Conservation (phyloP, 1,140 invertebrate species). For the Rhyacophila brunnea region DNA sequence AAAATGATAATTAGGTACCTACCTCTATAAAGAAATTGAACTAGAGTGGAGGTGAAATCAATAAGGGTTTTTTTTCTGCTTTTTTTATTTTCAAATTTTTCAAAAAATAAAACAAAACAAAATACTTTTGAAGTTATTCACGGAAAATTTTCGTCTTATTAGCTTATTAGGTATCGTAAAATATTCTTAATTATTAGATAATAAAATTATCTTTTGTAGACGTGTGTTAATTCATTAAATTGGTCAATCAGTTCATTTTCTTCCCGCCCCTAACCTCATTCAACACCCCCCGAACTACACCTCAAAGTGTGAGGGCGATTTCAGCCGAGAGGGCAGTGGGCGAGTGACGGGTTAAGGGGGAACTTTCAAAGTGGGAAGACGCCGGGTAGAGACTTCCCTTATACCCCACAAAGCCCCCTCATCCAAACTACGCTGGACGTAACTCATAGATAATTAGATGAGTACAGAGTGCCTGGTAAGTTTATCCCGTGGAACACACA, state of each 20-base stretch:
- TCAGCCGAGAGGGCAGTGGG: not conserved
- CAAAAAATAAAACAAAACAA: too few species aligned
- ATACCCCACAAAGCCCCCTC: not conserved
- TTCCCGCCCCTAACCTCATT: not conserved
- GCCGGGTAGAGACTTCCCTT: not conserved
- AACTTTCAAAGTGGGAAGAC: not conserved
- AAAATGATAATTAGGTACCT: too few species aligned
- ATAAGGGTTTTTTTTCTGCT: too few species aligned
- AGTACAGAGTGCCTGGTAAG: conserved; percentile 37
- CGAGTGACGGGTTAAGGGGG: not conserved
- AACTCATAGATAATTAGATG: conserved; percentile 37
- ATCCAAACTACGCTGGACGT: conserved; percentile 30
- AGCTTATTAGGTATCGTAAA: too few species aligned
- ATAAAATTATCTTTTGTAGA: too few species aligned
- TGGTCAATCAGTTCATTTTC: not conserved
- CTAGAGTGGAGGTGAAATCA: too few species aligned
- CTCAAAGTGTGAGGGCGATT: not conserved
- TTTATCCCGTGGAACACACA: conserved; percentile 37
- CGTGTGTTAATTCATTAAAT: too few species aligned
- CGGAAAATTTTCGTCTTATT: too few species aligned
- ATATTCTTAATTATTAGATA: too few species aligned
- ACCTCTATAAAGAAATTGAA: too few species aligned
- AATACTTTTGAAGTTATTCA: too few species aligned
- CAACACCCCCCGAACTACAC: not conserved
- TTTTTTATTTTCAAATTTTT: too few species aligned